phyloP scores from a whole-genome alignment of 2,888 invertebrate genomes.

The Alloscopus bannaensis region DNA sequence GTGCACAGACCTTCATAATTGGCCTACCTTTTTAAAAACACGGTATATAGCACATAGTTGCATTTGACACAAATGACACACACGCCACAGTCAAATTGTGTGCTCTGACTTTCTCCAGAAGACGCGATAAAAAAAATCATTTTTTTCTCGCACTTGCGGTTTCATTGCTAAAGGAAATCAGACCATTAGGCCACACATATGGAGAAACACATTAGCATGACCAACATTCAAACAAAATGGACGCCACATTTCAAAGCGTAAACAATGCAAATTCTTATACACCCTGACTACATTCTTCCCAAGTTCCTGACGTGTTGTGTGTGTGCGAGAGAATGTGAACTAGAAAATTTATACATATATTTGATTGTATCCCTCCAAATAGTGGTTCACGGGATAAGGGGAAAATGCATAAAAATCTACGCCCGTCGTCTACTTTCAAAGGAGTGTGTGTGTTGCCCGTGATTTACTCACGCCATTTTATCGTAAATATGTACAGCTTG shows the following conservation, averaged over 20 bases:
- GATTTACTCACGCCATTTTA: conserved; percentile 54
- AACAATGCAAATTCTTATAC: too few species aligned
- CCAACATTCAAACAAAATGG: conserved; percentile 25
- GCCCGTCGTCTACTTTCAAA: too few species aligned
- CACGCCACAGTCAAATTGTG: conserved; percentile 26
- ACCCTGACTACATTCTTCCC: too few species aligned
- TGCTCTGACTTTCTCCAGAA: too few species aligned
- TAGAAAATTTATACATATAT: not conserved
- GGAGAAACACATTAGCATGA: conserved; percentile 22
- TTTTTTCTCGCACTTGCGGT: too few species aligned
- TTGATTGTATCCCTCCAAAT: not conserved
- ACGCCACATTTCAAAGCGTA: too few species aligned
- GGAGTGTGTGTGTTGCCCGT: too few species aligned
- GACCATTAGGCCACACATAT: conserved; percentile 48
- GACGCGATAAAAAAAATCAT: too few species aligned
- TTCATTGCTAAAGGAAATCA: conserved; percentile 42
- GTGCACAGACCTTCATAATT: conserved; percentile 55
- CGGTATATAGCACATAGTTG: conserved; percentile 13
- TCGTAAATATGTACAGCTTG: conserved; percentile 38
- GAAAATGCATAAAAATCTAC: too few species aligned
- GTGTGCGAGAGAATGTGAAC: too few species aligned
- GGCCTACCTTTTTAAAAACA: conserved; percentile 42
- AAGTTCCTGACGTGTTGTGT: too few species aligned
- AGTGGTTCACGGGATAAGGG: too few species aligned
- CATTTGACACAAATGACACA: conserved; percentile 53